Percentiles rank a stretch among this genome's conserved stretches.
Evolutionary conservation across 2,797 vertebrate genomes (phyloP).

Genomic region (Hybognathus amarus): DNA sequence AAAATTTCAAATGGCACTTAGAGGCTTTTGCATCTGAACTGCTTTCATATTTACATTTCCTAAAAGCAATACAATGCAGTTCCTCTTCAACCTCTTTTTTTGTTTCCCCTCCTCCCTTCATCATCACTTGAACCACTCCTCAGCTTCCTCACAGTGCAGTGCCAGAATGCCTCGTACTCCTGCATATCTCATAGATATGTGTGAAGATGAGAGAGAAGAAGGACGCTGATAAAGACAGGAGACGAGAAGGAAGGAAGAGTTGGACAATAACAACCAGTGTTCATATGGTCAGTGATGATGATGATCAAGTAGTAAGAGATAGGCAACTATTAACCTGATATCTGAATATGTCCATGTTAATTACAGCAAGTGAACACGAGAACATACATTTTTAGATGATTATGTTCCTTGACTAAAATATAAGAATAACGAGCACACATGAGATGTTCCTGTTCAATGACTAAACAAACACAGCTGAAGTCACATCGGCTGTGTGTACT

Average conservation of each 20-base stretch:
- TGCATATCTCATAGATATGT: constrained; percentile 22
- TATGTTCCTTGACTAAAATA: not conserved
- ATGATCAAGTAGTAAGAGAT: not conserved
- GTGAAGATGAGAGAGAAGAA: constrained; percentile 33
- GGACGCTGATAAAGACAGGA: not conserved
- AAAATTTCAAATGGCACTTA: too few relatives aligned
- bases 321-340: not conserved
- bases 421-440: not conserved
- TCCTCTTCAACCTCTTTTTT: not conserved
- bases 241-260: not conserved
- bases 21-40: too few relatives aligned
- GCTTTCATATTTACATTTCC: too few relatives aligned
- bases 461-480: not conserved
- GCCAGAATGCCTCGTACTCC: constrained; percentile 45
- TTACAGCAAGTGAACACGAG: not conserved
- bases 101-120: constrained; percentile 12
- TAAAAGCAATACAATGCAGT: not conserved
- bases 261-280: not conserved
- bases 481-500: not conserved
- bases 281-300: not conserved
- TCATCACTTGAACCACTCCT: constrained; percentile 42
- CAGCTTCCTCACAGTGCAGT: constrained; percentile 54
- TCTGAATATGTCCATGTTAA: not conserved
- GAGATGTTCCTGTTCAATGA: not conserved
- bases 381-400: not conserved